phyloP scores from a whole-genome alignment of 2,113 vertebrate species.

The Egretta garzetta region DNA sequence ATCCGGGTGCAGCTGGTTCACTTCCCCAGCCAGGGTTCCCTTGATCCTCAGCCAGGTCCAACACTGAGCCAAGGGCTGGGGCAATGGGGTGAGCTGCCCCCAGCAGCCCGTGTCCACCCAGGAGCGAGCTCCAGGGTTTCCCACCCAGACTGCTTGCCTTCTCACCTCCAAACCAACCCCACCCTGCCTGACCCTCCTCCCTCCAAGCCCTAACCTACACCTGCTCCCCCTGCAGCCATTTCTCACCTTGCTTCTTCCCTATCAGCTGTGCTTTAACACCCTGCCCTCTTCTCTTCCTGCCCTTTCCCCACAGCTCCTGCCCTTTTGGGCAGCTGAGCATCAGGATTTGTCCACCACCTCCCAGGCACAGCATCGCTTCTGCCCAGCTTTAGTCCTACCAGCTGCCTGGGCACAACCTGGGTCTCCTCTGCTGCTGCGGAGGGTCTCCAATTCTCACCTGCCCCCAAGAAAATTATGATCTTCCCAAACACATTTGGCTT shows the following conservation, averaged over 20 bases:
- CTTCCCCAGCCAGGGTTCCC: background rate
- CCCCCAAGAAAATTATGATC: background rate
- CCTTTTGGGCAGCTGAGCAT: background rate
- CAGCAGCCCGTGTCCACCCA: background rate
- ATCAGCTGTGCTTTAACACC: background rate
- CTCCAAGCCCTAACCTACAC: background rate
- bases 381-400: background rate
- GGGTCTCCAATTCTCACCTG: background rate
- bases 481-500: background rate
- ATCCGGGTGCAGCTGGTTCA: background rate
- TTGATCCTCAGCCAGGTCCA: background rate
- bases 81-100: background rate
- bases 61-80: background rate
- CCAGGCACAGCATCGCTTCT: background rate
- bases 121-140: background rate
- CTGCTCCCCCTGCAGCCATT: background rate
- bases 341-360: background rate
- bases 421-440: background rate
- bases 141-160: fast-evolving
- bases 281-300: background rate
- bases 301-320: background rate
- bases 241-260: background rate
- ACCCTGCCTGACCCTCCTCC: background rate
- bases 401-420: background rate
- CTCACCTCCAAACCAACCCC: background rate